Base-by-base conservation (phyloP, 2,888 invertebrate genomes). In the Chrysolina haemoptera region DNA sequence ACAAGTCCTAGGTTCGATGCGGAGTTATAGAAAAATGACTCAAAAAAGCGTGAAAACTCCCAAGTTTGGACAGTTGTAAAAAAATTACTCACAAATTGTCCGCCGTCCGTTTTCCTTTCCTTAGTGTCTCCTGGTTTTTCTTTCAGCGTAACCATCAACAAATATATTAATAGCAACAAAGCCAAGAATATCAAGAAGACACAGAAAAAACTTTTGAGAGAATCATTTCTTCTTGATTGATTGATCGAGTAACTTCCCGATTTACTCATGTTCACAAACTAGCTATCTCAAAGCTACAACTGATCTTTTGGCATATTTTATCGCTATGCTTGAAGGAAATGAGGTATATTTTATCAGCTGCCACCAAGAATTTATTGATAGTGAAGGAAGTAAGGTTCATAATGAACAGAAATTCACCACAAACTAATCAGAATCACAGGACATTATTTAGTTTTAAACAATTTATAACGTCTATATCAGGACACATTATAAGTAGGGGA, bases 201-300 rank as follows among this genome's bases (percentile, higher is more conserved):
- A 68, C 77, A 80, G 22, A 80, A 76, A 43, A 77, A 78, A 14
- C 76, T 79, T 72, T 69, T 74, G 63, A 75, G 75, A 1, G 78
- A 50, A 46, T 79, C 73, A 66, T 55, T 71, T 20, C 16, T 18
- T 14, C 27, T 40, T 12, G 18, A 11, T 9, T 27, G 20, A 27
- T 35, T 55, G 20, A 72, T 68, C 20, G 62, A 20, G 41, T 72
- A 72, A 18, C 62, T 41, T 4, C 63, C 55, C 27, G 41, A n/a
- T 18, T 48, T 64, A 22, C 6, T 20, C 72, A 72, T 72, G 43
- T 64, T 64, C 40, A 20, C 20, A 14, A 9, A 43, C 12, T 63
- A 9, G 4, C 9, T 53, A 0, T 53, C 53, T 53, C 20, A 53
- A 53, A 4, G 1, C 9, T 9, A 10, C n/a, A 48, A 48, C 10